Evolutionary conservation across 2,888 invertebrate genomes (phyloP).

Genomic region (Lasioglossum vierecki): DNA sequence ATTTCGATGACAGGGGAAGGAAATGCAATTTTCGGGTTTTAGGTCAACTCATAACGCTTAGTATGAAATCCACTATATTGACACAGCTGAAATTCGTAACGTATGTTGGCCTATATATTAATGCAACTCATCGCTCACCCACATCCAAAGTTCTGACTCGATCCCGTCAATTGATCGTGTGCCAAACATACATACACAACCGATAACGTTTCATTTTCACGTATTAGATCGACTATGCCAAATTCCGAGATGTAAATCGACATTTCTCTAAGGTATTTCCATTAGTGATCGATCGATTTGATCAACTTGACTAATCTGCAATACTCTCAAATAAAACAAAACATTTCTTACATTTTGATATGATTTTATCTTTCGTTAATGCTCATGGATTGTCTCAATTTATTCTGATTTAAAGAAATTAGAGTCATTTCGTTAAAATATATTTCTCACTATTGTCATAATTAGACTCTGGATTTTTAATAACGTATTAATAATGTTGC

Average conservation of each 20-base stretch:
- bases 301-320: background rate
- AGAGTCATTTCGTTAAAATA: too few relatives aligned
- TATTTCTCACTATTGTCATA: too few relatives aligned
- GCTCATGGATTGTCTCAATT: background rate
- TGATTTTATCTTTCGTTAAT: background rate
- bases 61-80: background rate
- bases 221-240: background rate
- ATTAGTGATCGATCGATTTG: background rate
- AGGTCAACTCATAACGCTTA: background rate
- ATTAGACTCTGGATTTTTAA: too few relatives aligned
- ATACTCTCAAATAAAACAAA: background rate
- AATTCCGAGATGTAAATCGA: background rate
- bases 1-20: background rate
- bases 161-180: background rate
- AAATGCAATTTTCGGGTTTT: background rate
- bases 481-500: background rate
- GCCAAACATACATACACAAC: background rate
- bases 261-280: background rate
- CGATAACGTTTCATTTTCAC: background rate
- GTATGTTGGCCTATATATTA: background rate
- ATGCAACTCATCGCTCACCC: background rate
- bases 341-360: background rate
- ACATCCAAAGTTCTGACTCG: background rate
- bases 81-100: background rate
- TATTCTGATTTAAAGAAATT: background rate